Evolutionary conservation across 2,113 vertebrate genomes (phyloP), one percentile per base, ranked within the genome.

Genomic region (Bucco capensis): DNA sequence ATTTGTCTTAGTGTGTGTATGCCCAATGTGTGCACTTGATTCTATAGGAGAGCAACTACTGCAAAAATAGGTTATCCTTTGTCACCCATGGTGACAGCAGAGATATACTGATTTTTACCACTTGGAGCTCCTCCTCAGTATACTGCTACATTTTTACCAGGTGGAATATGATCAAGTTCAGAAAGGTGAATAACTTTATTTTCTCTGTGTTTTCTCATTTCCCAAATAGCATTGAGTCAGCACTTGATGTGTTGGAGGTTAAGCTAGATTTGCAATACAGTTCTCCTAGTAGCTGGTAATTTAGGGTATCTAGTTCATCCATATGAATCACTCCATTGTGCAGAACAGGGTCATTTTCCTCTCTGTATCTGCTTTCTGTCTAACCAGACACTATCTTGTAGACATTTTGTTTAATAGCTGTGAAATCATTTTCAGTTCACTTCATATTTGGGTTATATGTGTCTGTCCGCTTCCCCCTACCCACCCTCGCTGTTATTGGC

Each of bases 371-470:
- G 73, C 66, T 58, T 94, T 82, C 76, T 91, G 60, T 83, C 86
- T 90, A 80, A 74, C 40, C 71, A 92, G 73, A 71, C 27, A 66
- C 58, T 44, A 40, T 84, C 65, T 84, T 8, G 3, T 56, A 90
- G 83, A 54, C 81, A 73, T 77, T 94, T 92, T 74, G 60, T 94
- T 93, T 85, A 65, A 30, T 90, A 88, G 78, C 56, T 90, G 46
- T 87, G 91, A 72, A 92, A 92, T 91, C 9, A 58, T 75, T 96
- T 94, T 96, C 89, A 53, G 93, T 95, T 96, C 89, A 69, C 31
- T 94, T 95, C 85, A 65, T 95, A 93, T 95, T 58, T 93, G 86
- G 92, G 92, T 95, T 96, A 94, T 60, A 53, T 37, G 14, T 75
- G 57, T 51, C 56, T 84, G n/a, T 12, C 74, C 4, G 2, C 38